A percentile compares a stretch with the other conserved stretches of the same genome.
These are phyloP conservation scores for Willisornis vidua DNA, from an alignment of 2,113 vertebrate species.

Conservation along the genomic window DNA sequence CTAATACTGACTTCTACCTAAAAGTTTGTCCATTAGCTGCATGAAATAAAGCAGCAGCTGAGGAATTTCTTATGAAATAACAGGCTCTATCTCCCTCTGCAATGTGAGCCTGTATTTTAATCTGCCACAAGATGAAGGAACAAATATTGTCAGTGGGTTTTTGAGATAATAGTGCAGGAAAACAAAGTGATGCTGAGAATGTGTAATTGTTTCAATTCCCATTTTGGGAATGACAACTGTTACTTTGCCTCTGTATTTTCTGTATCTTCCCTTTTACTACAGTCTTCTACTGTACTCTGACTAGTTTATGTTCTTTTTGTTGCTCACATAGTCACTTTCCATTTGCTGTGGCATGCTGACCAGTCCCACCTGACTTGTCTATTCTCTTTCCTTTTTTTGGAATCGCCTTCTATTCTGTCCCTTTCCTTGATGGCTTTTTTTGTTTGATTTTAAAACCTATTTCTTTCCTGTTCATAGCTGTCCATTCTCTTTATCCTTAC, in stretches of 20 bases:
- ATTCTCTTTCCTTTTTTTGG: neutral
- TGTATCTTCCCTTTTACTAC: neutral
- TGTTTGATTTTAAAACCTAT: neutral
- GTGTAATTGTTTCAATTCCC: neutral
- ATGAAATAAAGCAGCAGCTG: neutral
- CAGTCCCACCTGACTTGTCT: neutral
- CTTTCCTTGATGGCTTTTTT: neutral
- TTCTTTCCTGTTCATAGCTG: neutral
- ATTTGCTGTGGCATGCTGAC: neutral
- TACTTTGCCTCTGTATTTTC: neutral
- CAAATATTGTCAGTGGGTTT: neutral
- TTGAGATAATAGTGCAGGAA: neutral
- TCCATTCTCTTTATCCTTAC: neutral
- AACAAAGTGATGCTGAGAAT: neutral
- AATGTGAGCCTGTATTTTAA: neutral
- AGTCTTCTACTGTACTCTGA: neutral
- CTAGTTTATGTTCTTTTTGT: neutral
- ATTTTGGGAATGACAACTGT: neutral
- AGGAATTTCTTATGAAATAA: neutral
- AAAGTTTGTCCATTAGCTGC: neutral
- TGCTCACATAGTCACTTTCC: neutral
- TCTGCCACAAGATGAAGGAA: neutral
- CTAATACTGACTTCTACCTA: neutral
- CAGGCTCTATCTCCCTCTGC: neutral
- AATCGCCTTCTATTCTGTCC: neutral